Evolutionary conservation across 1,140 invertebrate genomes (phyloP).

Genomic region (Bombus confusus): DNA sequence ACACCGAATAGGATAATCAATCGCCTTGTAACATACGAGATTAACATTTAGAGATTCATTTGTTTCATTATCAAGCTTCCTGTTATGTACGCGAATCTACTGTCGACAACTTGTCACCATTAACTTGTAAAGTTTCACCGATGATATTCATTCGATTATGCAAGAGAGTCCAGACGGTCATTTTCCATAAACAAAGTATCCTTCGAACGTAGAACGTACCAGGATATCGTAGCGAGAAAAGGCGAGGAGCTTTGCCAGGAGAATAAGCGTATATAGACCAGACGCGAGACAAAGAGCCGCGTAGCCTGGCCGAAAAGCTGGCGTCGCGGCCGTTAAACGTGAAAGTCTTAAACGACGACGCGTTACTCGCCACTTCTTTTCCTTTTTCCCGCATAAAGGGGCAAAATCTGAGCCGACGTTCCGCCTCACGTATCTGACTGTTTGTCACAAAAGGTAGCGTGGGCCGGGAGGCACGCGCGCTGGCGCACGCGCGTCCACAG

Average conservation of each 20-base stretch:
- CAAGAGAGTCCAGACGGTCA: not conserved
- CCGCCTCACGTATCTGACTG: constrained; percentile 60
- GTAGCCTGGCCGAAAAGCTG: constrained; percentile 44
- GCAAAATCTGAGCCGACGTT: constrained; percentile 59
- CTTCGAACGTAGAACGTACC: not conserved
- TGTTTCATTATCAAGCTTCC: too few species aligned
- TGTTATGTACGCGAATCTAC: too few species aligned
- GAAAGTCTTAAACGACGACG: constrained; percentile 57
- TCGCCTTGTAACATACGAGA: too few species aligned
- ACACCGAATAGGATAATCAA: too few species aligned
- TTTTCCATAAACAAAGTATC: not conserved
- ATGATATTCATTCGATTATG: too few species aligned
- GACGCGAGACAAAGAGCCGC: constrained; percentile 6
- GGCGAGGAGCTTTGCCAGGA: not conserved
- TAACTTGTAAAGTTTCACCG: too few species aligned
- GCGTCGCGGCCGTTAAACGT: constrained; percentile 47
- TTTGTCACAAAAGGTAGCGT: constrained; percentile 55
- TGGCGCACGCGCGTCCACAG: not conserved
- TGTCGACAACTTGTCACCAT: too few species aligned
- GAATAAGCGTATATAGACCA: not conserved
- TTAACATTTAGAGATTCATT: too few species aligned
- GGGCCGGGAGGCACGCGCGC: constrained; percentile 43
- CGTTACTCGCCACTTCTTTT: constrained; percentile 38
- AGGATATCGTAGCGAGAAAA: too few species aligned
- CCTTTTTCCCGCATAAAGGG: constrained; percentile 53